Evolutionary conservation across 1,140 invertebrate species (phyloP).

Genomic region (Brachionus asplanchnoidis): DNA sequence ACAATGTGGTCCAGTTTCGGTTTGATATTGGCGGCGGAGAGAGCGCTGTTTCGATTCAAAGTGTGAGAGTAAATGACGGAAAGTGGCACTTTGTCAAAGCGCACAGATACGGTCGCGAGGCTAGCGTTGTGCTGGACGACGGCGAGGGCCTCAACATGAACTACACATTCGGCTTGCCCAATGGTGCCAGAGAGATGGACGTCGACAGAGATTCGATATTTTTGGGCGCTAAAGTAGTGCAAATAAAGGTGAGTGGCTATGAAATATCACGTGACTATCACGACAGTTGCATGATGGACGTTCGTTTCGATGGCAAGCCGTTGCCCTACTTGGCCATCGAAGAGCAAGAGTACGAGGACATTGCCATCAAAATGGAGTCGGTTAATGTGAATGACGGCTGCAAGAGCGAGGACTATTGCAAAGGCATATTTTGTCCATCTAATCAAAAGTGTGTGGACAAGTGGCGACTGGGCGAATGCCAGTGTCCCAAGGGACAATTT

Average conservation of each 20-base stretch:
- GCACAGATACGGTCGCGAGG: slow-evolving; percentile 78
- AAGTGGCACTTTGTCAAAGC: slow-evolving; percentile 86
- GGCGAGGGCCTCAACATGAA: slow-evolving; percentile 69
- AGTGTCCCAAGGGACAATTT: slow-evolving; percentile 46
- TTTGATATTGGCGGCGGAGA: slow-evolving; percentile 41
- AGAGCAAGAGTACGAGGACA: slow-evolving; percentile 62
- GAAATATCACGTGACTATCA: slow-evolving; percentile 44
- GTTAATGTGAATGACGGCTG: slow-evolving; percentile 83
- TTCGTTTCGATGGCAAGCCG: slow-evolving; percentile 82
- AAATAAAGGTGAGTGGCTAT: slow-evolving; percentile 33
- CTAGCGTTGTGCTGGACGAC: slow-evolving; percentile 85
- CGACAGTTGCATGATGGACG: slow-evolving; percentile 73
- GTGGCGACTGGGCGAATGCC: slow-evolving; percentile 91
- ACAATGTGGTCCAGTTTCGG: slow-evolving; percentile 32
- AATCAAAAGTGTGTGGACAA: slow-evolving; percentile 92
- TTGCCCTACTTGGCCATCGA: slow-evolving; percentile 86
- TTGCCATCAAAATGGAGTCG: slow-evolving; percentile 75
- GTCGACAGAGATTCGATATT: slow-evolving; percentile 32
- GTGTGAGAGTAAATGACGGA: slow-evolving; percentile 80
- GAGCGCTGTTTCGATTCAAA: background rate
- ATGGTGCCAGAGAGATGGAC: slow-evolving; percentile 28
- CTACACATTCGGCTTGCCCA: background rate
- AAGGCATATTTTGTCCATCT: slow-evolving; percentile 79
- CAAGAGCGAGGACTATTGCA: slow-evolving; percentile 78
- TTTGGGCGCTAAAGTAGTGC: slow-evolving; percentile 30